These are phyloP conservation scores for Cynopterus sphinx DNA, from an alignment of 2,797 vertebrate genomes.

Conservation along the genomic window DNA sequence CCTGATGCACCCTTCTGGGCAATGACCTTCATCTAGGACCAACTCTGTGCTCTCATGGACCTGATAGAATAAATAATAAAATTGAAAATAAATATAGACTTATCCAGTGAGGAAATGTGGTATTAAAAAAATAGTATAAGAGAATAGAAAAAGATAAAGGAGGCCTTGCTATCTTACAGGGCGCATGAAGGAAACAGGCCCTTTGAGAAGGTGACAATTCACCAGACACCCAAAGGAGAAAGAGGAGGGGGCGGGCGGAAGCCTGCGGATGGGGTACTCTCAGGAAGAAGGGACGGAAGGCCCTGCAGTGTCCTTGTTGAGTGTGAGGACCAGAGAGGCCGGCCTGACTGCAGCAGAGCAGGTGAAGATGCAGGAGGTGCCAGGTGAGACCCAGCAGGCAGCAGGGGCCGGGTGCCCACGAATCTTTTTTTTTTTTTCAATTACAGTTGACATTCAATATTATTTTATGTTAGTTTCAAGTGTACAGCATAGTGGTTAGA, in stretches of 20 bases:
- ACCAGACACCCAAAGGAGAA: background rate
- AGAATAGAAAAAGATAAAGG: background rate
- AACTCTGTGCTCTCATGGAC: background rate
- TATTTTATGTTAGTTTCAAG: too few relatives aligned
- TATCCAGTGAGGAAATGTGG: background rate
- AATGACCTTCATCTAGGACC: background rate
- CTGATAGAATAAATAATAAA: background rate
- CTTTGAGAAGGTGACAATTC: background rate
- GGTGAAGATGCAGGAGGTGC: background rate
- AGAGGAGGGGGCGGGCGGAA: background rate
- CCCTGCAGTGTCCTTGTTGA: background rate
- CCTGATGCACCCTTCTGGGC: background rate
- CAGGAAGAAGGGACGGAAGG: background rate
- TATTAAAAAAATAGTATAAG: background rate
- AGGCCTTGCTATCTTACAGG: background rate
- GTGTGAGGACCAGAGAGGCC: background rate
- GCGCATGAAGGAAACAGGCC: background rate
- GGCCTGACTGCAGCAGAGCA: background rate
- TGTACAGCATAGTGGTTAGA: too few relatives aligned
- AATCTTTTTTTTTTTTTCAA: background rate
- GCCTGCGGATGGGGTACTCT: background rate
- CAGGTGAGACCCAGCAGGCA: background rate
- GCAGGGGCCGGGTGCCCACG: rapidly evolving
- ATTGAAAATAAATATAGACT: background rate
- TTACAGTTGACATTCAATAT: too few relatives aligned